These are phyloP conservation scores for Platerodrilus igneus DNA, from an alignment of 2,888 invertebrate genomes.

Conservation along the genomic window DNA sequence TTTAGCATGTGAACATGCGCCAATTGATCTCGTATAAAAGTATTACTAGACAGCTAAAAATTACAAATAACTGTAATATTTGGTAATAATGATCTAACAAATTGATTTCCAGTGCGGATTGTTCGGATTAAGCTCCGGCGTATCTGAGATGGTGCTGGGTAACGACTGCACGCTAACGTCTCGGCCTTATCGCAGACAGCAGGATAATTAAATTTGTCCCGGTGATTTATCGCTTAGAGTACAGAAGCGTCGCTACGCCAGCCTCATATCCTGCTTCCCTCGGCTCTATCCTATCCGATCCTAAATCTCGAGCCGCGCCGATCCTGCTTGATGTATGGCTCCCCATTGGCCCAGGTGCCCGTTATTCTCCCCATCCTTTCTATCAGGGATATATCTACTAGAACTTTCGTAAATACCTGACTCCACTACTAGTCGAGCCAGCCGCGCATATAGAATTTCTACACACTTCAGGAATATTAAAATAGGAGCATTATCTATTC, in stretches of 20 bases:
- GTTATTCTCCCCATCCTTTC: constrained; percentile 31
- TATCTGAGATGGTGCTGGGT: constrained; percentile 25
- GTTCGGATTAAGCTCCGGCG: constrained; percentile 21
- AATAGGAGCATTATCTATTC: constrained; percentile 43
- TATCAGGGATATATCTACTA: constrained; percentile 25
- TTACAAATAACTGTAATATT: too few species aligned
- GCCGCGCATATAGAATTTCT: constrained; percentile 3
- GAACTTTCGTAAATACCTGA: constrained; percentile 10
- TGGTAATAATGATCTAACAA: too few species aligned
- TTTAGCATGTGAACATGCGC: too few species aligned
- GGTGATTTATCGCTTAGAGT: constrained; percentile 51
- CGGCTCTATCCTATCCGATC: constrained; percentile 40
- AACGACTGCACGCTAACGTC: constrained; percentile 26
- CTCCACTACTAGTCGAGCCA: constrained; percentile 15
- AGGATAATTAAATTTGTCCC: constrained; percentile 58
- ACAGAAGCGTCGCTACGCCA: constrained; percentile 34
- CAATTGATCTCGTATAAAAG: too few species aligned
- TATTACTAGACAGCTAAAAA: too few species aligned
- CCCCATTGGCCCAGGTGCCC: constrained; percentile 41
- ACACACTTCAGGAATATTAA: constrained; percentile 28
- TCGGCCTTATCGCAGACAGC: constrained; percentile 52
- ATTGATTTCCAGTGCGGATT: too few species aligned
- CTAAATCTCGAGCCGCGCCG: constrained; percentile 38
- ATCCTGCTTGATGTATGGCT: constrained; percentile 45
- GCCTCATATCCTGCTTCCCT: constrained; percentile 44